Base-by-base conservation (phyloP, 2,888 invertebrate species). In the Druceiella hillmani region DNA sequence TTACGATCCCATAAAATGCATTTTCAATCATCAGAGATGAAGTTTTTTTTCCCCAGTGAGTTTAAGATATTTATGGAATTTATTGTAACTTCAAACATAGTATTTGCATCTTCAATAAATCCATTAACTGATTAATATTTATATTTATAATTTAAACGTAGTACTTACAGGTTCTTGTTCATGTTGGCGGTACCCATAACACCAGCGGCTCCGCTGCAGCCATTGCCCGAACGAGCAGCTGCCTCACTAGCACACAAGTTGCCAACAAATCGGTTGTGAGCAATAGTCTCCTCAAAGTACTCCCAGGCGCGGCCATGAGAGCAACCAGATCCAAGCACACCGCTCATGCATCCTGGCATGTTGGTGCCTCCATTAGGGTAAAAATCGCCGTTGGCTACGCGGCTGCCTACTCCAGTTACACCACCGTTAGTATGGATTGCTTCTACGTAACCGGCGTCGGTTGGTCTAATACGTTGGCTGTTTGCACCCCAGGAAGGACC, bases 321-420 rank as follows among this genome's bases (percentile, higher is more conserved):
- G 43, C 65, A 65, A 4, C 54, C 53, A 40, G 52, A 59, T 6
- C 50, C 4, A 45, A 42, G 40, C n/a, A n/a, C n/a, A n/a, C n/a
- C n/a, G n/a, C n/a, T n/a, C n/a, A n/a, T n/a, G 40, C 65, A 65
- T 2, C 64, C 66, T 14, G 66, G 65, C 41, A 63, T 64, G 41
- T 57, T 55, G 30, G 45, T 56, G 17, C 64, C 65, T 9, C 63
- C 62, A 33, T 65, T 66, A 3, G 62, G 61, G 45, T 62, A 66
- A 48, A 66, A 64, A 45, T 66, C 58, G 15, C 50, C 52, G 36
- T 61, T 33, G 4, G 47, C 58, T 12, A 58, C 46, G 0, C 50
- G 38, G 20, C 56, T 47, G 31, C 55, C 51, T 27, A 62, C 59
- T 11, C 64, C 65, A 2, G 63, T 53, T 2, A 50, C 12, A 7